phyloP scores from a whole-genome alignment of 2,888 invertebrate genomes.

The Nymphalis urticae region DNA sequence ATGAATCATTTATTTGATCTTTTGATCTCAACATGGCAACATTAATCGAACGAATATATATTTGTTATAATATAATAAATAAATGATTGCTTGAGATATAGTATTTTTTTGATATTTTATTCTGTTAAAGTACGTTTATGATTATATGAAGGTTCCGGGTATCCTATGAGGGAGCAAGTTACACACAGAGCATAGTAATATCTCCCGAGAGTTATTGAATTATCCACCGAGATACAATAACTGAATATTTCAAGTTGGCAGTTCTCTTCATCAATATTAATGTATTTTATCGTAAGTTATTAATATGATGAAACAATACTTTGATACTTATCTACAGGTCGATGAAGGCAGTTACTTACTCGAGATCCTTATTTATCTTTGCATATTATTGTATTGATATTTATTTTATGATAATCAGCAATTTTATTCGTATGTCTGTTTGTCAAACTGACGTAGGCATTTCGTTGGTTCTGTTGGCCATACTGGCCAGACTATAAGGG shows the following conservation, averaged over 20 bases:
- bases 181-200: slow-evolving; percentile 16
- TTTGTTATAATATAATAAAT: neutral
- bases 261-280: slow-evolving; percentile 1
- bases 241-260: slow-evolving; percentile 3
- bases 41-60: neutral
- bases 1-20: too few relatives aligned
- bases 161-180: slow-evolving; percentile 13
- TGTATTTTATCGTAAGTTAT: neutral
- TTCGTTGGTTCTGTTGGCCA: too few relatives aligned
- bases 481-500: too few relatives aligned
- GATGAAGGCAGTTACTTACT: neutral
- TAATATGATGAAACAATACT: neutral
- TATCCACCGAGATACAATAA: slow-evolving; percentile 21
- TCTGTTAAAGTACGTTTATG: slow-evolving; percentile 12
- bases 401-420: too few relatives aligned
- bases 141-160: slow-evolving; percentile 9
- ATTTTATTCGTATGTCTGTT: too few relatives aligned
- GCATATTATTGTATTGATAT: too few relatives aligned
- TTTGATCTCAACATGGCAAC: too few relatives aligned
- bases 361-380: too few relatives aligned
- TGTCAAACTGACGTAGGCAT: too few relatives aligned
- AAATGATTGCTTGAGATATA: neutral
- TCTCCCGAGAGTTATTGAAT: slow-evolving; percentile 23
- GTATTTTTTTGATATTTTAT: neutral
- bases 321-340: neutral